Evolutionary conservation across 2,888 invertebrate genomes (phyloP).

Genomic region (Ametastegia equiseti): DNA sequence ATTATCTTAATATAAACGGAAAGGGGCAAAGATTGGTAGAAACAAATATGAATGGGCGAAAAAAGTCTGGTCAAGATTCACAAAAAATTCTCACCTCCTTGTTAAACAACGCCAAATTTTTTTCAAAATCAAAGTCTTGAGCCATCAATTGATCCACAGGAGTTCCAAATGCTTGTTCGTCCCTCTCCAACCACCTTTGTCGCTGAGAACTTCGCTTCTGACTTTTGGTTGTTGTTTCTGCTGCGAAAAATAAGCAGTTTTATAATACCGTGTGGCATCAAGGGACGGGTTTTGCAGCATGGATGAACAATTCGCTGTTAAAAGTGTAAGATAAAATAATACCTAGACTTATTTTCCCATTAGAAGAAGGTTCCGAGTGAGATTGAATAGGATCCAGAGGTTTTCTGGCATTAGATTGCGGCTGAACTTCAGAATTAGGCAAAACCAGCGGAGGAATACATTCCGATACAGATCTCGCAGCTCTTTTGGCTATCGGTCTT

Average conservation of each 20-base stretch:
- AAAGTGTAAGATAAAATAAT: constrained; percentile 38
- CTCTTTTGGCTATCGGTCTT: constrained; percentile 78
- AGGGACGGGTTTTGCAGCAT: not conserved
- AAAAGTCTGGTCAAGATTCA: not conserved
- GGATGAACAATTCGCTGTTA: not conserved
- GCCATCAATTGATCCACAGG: constrained; percentile 82
- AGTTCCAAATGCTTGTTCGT: constrained; percentile 89
- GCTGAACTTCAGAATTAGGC: constrained; percentile 55
- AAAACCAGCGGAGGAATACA: constrained; percentile 66
- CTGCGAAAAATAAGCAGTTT: constrained; percentile 50
- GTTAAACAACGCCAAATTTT: constrained; percentile 94
- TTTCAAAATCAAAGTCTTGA: constrained; percentile 96
- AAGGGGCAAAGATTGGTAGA: not conserved
- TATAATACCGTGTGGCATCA: not conserved
- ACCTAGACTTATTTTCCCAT: constrained; percentile 66
- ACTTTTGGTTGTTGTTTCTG: constrained; percentile 72
- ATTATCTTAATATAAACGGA: not conserved
- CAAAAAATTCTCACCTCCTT: constrained; percentile 78
- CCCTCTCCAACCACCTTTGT: constrained; percentile 77
- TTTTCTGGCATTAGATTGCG: constrained; percentile 59
- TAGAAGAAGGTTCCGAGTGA: constrained; percentile 63
- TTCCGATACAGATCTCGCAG: constrained; percentile 76
- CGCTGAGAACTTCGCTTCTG: constrained; percentile 69
- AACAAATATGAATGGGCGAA: not conserved
- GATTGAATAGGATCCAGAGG: constrained; percentile 58